phyloP scores from a whole-genome alignment of 2,797 vertebrate species.

The Morelia viridis region DNA sequence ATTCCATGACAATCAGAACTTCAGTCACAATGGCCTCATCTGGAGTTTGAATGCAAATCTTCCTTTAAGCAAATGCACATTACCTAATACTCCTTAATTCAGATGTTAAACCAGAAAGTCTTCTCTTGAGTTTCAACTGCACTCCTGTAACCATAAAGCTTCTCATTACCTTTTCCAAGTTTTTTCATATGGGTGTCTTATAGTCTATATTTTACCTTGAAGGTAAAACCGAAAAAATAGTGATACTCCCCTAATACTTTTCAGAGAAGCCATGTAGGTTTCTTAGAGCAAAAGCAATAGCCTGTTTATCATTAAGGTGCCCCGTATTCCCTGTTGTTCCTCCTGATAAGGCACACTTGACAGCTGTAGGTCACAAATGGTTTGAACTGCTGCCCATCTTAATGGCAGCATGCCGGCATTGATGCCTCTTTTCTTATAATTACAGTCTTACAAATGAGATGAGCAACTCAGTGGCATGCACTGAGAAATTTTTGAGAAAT shows the following conservation, averaged over 20 bases:
- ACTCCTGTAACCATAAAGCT: background rate
- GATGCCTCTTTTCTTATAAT: slow-evolving; percentile 37
- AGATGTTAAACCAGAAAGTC: background rate
- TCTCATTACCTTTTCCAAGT: background rate
- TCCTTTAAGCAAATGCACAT: background rate
- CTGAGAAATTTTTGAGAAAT: background rate
- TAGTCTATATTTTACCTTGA: background rate
- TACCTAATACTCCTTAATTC: background rate
- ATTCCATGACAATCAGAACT: background rate
- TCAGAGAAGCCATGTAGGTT: background rate
- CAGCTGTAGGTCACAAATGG: background rate
- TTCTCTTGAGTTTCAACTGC: background rate
- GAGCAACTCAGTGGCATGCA: background rate
- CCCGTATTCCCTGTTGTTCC: background rate
- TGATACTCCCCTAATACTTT: background rate
- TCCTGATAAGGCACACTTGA: background rate
- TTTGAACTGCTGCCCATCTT: background rate
- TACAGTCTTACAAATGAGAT: background rate
- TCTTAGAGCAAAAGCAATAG: background rate
- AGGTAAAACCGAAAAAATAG: background rate
- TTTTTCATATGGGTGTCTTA: background rate
- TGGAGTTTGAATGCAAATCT: background rate
- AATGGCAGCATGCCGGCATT: background rate
- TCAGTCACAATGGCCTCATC: background rate
- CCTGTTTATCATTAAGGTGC: background rate